phyloP scores from a whole-genome alignment of 2,797 vertebrate genomes.

The Liparis tanakae region DNA sequence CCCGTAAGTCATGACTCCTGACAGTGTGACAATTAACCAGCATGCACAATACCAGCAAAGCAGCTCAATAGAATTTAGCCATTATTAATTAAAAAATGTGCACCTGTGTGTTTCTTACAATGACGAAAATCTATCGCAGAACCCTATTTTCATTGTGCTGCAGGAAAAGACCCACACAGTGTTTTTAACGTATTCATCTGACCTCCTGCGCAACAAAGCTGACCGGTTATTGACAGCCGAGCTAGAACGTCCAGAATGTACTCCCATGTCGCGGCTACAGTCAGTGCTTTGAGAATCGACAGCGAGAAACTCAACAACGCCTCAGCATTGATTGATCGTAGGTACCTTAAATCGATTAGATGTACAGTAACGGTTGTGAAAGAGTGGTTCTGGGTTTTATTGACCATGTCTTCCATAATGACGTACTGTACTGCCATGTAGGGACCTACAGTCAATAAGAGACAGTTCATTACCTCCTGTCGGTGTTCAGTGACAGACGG shows the following conservation, averaged over 20 bases:
- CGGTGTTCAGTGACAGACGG: constrained; percentile 32
- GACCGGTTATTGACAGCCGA: not conserved
- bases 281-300: not conserved
- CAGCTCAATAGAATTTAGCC: no score
- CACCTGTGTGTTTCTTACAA: not conserved
- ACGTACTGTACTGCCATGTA: not conserved
- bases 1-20: not conserved
- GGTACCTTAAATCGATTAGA: not conserved
- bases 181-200: no score
- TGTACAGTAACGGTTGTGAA: not conserved
- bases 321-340: not conserved
- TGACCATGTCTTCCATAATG: constrained; percentile 6
- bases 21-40: not conserved
- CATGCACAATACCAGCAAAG: not conserved
- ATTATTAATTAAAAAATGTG: not conserved
- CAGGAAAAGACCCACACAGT: no score
- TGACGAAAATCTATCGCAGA: not conserved
- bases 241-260: no score
- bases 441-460: constrained; percentile 11
- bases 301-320: not conserved
- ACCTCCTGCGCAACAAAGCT: not conserved
- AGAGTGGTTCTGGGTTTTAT: not conserved
- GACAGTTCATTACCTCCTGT: constrained; percentile 34
- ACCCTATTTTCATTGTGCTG: not conserved
- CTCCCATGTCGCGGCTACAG: no score